Conservation (phyloP, 2,113 vertebrate genomes). For the Jacana jacana region DNA sequence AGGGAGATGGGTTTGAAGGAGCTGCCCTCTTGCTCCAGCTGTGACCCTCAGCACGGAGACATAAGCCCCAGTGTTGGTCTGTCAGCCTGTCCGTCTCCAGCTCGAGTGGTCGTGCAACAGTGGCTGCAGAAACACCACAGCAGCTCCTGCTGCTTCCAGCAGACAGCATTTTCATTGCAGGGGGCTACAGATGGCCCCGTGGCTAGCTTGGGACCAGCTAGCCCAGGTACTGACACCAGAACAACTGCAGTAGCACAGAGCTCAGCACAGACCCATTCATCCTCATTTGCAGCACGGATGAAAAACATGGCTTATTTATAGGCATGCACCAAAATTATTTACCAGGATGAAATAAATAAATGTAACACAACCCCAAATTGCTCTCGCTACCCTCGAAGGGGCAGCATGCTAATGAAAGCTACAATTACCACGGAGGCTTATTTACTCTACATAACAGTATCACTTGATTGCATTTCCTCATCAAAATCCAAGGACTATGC, state of each 20-base stretch:
- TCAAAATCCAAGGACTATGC: not conserved
- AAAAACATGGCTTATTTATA: not conserved
- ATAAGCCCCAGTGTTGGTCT: rapidly evolving
- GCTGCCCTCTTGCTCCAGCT: not conserved
- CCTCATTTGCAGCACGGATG: not conserved
- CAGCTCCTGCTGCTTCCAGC: not conserved
- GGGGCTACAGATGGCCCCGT: not conserved
- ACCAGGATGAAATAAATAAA: not conserved
- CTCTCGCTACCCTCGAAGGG: not conserved
- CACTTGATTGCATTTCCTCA: not conserved
- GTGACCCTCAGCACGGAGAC: rapidly evolving
- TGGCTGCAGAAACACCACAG: not conserved
- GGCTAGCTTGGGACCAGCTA: not conserved
- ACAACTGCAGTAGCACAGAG: not conserved
- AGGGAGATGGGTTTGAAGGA: rapidly evolving
- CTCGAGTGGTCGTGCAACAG: rapidly evolving
- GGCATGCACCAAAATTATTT: not conserved
- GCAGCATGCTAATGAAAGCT: not conserved
- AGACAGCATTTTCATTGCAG: rapidly evolving
- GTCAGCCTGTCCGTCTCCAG: not conserved
- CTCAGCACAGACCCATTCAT: not conserved
- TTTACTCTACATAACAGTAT: not conserved
- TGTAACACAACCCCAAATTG: not conserved
- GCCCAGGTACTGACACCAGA: not conserved
- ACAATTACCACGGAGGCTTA: not conserved